These are phyloP conservation scores for Boleophthalmus pectinirostris DNA, from an alignment of 2,113 vertebrate species.

Conservation along the genomic window DNA sequence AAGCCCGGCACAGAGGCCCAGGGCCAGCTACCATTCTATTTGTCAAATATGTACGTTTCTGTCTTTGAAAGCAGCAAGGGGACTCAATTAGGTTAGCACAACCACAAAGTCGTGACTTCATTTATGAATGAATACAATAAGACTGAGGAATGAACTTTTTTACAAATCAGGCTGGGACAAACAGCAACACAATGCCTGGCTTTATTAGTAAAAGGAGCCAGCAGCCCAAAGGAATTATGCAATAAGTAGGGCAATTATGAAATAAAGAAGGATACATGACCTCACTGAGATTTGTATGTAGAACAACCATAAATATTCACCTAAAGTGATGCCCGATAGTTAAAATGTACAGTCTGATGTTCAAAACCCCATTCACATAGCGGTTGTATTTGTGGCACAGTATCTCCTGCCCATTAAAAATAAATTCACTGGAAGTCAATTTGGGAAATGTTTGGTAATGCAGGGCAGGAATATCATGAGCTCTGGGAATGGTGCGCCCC, in stretches of 20 bases:
- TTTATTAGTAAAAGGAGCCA: constrained; percentile 45
- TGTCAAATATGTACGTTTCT: constrained; percentile 74
- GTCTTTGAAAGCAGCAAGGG: constrained; percentile 77
- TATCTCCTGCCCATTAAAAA: constrained; percentile 79
- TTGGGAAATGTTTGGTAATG: constrained; percentile 79
- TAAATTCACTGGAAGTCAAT: constrained; percentile 83
- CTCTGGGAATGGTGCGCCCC: constrained; percentile 76
- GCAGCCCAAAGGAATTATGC: constrained; percentile 24
- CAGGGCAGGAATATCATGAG: constrained; percentile 77
- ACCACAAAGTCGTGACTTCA: constrained; percentile 76
- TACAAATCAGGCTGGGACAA: constrained; percentile 52
- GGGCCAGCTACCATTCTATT: constrained; percentile 74
- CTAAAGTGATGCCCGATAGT: constrained; percentile 2
- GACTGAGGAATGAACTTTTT: constrained; percentile 67
- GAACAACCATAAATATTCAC: background rate
- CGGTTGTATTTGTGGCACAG: constrained; percentile 65
- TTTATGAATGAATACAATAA: constrained; percentile 80
- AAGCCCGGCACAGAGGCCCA: constrained; percentile 67
- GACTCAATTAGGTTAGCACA: constrained; percentile 81
- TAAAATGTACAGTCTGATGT: constrained; percentile 2
- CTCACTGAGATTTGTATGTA: background rate
- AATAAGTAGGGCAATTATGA: constrained; percentile 11
- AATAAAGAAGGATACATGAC: background rate
- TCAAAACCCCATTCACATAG: constrained; percentile 34
- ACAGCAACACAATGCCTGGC: constrained; percentile 43